Percentiles rank a stretch among this genome's conserved stretches.
Evolutionary conservation across 2,113 vertebrate species (phyloP).

Genomic region (Hyperoodon ampullatus): DNA sequence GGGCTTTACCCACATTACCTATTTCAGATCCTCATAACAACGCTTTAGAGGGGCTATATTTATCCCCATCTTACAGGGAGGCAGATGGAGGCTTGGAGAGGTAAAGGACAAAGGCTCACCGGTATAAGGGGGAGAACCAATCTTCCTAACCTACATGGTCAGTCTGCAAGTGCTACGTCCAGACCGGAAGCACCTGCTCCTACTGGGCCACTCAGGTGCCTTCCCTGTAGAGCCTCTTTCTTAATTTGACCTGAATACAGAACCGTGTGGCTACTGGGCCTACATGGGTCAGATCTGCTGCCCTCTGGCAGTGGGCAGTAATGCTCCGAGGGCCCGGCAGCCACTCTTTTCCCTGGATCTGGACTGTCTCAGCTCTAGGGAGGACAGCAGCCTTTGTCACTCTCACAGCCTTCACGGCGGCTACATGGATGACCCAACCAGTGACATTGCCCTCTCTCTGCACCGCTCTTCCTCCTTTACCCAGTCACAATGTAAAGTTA

Average conservation of each 20-base stretch:
- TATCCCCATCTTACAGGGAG: not conserved
- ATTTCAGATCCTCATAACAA: not conserved
- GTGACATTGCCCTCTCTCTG: not conserved
- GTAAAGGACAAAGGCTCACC: not conserved
- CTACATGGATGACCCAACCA: not conserved
- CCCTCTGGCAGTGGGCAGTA: not conserved
- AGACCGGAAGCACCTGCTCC: fast-evolving
- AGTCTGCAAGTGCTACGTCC: not conserved
- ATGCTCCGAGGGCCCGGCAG: not conserved
- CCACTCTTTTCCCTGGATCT: not conserved
- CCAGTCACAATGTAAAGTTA: not conserved
- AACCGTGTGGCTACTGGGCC: not conserved
- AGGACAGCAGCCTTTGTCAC: not conserved
- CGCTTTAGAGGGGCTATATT: not conserved
- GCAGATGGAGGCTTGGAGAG: not conserved
- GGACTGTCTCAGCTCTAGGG: not conserved
- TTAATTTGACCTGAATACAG: not conserved
- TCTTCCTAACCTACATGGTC: not conserved
- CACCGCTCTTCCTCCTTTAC: not conserved
- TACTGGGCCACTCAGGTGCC: not conserved
- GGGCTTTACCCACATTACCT: not conserved
- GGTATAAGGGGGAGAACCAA: not conserved
- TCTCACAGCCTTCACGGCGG: not conserved
- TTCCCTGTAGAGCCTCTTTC: not conserved
- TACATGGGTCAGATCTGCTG: not conserved